Evolutionary conservation across 2,888 invertebrate genomes (phyloP), one percentile per base, ranked within the genome.

Genomic region (Leptopilina myrica): DNA sequence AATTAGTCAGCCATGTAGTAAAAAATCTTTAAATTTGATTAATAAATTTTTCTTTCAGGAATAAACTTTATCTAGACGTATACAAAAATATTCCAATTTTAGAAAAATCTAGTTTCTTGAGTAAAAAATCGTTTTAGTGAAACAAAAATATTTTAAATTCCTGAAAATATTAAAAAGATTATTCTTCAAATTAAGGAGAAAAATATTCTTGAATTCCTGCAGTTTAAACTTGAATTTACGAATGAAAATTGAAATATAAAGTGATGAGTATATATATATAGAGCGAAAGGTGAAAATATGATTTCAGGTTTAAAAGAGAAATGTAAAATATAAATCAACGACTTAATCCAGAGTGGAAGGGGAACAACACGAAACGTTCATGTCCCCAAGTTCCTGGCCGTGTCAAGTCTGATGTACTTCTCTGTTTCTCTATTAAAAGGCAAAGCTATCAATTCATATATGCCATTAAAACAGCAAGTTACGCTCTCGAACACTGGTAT

Each of bases 381-480:
- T 53, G 33, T 69, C 8, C 53, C 33, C 53, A 69, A 53, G 69
- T 69, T 69, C 53, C 56, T 33, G 69, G 53, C 20, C 49, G 12
- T 69, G 69, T 69, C 69, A n/a, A 14, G 69, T 53, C 26, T 73
- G 53, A 73, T 73, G 69, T 73, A 73, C 69, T 73, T 56, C 69
- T 56, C 53, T 40, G 33, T 56, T 73, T 73, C 69, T 73, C 49
- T 73, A 73, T 73, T 73, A 73, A 73, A 73, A 73, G 69, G 69
- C 53, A n/a, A 73, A 73, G 56, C 53, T 53, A 73, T 73, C 56
- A 73, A 73, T 73, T 73, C 53, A 69, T 69, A 53, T 69, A 49
- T 69, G 67, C 67, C 67, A 69, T 69, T 69, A 69, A 69, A 69
- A 49, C 49, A 33, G 33, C 33, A 73, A 73, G 69, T 73, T 26